Evolutionary conservation across 2,113 vertebrate species (phyloP).

Genomic region (Empidonax alnorum): DNA sequence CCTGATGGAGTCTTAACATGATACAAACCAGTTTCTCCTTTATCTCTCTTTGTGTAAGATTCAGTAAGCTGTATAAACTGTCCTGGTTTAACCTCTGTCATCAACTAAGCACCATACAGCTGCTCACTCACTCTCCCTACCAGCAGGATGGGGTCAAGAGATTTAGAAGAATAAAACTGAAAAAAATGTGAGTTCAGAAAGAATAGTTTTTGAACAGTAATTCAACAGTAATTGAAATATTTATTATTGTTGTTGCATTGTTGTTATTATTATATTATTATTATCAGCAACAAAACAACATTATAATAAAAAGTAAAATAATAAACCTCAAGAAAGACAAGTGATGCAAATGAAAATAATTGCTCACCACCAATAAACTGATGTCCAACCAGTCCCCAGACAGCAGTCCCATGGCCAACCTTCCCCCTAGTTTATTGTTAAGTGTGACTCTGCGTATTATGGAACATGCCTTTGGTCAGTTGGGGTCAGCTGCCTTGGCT

Average conservation of each 20-base stretch:
- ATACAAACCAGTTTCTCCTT: background rate
- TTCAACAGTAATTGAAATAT: background rate
- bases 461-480: background rate
- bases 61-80: background rate
- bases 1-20: background rate
- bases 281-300: background rate
- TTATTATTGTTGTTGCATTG: background rate
- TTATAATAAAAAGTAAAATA: background rate
- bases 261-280: background rate
- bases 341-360: background rate
- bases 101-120: background rate
- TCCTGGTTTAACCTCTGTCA: background rate
- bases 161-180: background rate
- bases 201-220: background rate
- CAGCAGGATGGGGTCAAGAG: background rate
- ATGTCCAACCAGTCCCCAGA: background rate
- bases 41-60: background rate
- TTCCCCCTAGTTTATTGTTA: background rate
- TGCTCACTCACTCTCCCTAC: background rate
- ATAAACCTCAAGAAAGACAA: background rate
- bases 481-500: background rate
- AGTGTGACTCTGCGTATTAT: background rate
- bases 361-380: background rate
- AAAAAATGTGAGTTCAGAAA: background rate
- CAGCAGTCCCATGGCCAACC: background rate